phyloP scores from a whole-genome alignment of 2,888 invertebrate species.

The Drosophila acutilabella region DNA sequence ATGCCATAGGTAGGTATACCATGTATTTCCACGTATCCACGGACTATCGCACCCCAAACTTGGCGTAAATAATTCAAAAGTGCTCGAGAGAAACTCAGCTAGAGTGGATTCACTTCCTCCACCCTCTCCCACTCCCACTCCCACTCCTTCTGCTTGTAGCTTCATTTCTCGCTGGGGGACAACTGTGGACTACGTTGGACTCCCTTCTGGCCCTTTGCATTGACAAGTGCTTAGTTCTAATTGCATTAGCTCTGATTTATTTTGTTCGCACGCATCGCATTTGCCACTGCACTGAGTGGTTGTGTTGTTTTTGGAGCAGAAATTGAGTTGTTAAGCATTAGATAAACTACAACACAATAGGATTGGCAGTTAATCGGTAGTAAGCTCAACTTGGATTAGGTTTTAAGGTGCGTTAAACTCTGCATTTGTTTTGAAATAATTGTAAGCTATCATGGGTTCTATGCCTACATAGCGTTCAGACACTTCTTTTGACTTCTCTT shows the following conservation, averaged over 20 bases:
- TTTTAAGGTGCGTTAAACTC: conserved; percentile 1
- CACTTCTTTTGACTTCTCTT: no score
- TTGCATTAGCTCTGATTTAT: conserved; percentile 71
- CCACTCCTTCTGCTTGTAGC: background rate
- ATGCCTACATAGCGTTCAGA: no score
- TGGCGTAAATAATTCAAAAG: conserved; percentile 73
- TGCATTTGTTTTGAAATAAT: background rate
- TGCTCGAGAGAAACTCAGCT: conserved; percentile 45
- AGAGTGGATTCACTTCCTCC: conserved; percentile 30
- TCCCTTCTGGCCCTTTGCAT: conserved; percentile 23
- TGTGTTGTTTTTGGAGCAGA: conserved; percentile 8
- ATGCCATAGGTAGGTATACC: conserved; percentile 17
- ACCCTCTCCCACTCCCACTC: background rate
- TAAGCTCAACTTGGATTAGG: background rate
- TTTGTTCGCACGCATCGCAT: conserved; percentile 45
- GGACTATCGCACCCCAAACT: conserved; percentile 47
- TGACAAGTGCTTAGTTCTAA: conserved; percentile 63
- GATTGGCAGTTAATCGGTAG: conserved; percentile 15
- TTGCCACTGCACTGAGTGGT: conserved; percentile 19
- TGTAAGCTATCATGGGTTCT: no score
- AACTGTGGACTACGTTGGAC: conserved; percentile 1
- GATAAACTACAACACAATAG: conserved; percentile 2
- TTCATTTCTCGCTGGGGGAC: conserved; percentile 3
- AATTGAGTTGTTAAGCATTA: conserved; percentile 31
- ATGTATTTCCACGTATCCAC: conserved; percentile 21